Base-by-base conservation (phyloP, 1,140 invertebrate genomes). In the Nasonia giraulti region DNA sequence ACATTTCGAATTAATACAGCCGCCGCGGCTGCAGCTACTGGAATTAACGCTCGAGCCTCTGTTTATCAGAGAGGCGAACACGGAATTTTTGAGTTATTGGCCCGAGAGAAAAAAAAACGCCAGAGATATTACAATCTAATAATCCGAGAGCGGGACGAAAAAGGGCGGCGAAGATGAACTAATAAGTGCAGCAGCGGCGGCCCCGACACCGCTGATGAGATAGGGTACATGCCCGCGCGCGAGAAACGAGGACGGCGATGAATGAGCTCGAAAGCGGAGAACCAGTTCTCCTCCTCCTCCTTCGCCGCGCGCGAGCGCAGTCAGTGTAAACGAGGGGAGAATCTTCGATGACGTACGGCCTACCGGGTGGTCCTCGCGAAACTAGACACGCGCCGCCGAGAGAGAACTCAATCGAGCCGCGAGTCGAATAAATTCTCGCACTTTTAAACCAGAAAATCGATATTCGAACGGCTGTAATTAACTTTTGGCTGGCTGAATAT, bases 331-430 rank as follows among this genome's bases (percentile, higher is more conserved):
- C 88, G 77, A 89, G 89, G 85, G 55, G 50, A 73, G 82, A 85
- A 84, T 81, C 79, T 86, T 85, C 85, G 85, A 88, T 89, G 87
- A 88, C 81, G 86, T 86, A 87, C 87, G 62, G 37, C 85, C 77
- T 87, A 83, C 85, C 84, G 87, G 87, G 88, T 89, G 89, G 88
- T 89, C 88, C 82, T 66, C 80, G 71, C 80, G 74, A 74, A 76
- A 85, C 75, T 83, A 86, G 79, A 55, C 76, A 27, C 27, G 83
- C 37, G 50, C 73, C 23, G 82, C 27, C 27, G 27, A 27, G 27
- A 27, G 27, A 86, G 62, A 82, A 86, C 44, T 76, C 74, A 76
- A 37, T 73, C 81, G 31, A 75, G 33, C 37, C 33, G 10, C 20
- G 20, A 31, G 8, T 20, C 17, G 11, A 37, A 40, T 3, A 31